Evolutionary conservation across 2,888 invertebrate species (phyloP), one percentile per base, ranked within the genome.

Genomic region (Poecilobothrus nobilitatus): DNA sequence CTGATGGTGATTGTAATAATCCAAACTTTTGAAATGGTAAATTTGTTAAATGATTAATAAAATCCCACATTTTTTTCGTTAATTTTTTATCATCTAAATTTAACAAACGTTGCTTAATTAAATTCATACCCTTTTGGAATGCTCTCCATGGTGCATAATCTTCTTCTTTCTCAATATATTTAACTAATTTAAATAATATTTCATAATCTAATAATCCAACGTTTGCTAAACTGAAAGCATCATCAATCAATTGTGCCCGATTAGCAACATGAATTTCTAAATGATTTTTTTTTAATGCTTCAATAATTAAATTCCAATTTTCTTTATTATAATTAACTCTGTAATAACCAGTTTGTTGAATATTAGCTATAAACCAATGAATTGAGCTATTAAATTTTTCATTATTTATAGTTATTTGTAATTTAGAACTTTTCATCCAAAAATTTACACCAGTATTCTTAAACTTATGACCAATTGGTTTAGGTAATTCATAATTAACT

Each of bases 201-300:
- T 76, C 73, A 72, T 83, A 83, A 21, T 78, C 82, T 70, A 88
- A 76, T 66, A 83, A 78, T 22, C 84, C 85, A 68, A 85, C 84
- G 71, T 85, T 81, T 33, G 88, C 87, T 65, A 89, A 76, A 72
- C 84, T 85, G 73, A 83, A 0, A 86, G 91, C 87, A 77, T 95
- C 95, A 73, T 94, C 92, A 7, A 95, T 82, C 67, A 95, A 83
- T 77, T 94, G 93, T 0, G 91, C 92, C 69, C 93, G 82, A 76
- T 92, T 92, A 68, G 88, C 87, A 1, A 87, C 84, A 69, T 89
- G 86, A 67, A 93, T 89, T 66, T 84, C 84, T 75, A 82, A 80
- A 74, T 85, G 89, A n/a, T 83, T 84, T 10, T 85, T 83, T 9
- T 86, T 84, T 91, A 80, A 62, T 88, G 67, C 86, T 63, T 84